Percentiles rank a stretch among this genome's conserved stretches.
These are phyloP conservation scores for Ardeotis arabs DNA, from an alignment of 2,113 vertebrate species.

Conservation along the genomic window DNA sequence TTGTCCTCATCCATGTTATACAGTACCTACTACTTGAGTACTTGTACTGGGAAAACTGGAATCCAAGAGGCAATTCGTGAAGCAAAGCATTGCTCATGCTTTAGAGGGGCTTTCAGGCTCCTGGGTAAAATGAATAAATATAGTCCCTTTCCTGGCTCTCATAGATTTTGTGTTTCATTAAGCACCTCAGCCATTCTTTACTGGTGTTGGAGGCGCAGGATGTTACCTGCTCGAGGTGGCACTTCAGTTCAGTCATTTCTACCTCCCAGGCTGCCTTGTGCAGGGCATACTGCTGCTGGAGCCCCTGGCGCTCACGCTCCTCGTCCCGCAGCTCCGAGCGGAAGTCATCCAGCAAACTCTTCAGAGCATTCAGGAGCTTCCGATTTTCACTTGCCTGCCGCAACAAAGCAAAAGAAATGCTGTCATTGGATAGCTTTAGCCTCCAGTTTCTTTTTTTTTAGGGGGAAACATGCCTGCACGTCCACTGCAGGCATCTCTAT, in stretches of 20 bases:
- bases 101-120: not conserved
- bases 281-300: conserved; percentile 88
- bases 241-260: conserved; percentile 86
- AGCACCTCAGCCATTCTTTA: not conserved
- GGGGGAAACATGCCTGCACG: not conserved
- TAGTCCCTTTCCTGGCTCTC: not conserved
- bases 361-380: conserved; percentile 84
- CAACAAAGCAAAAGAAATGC: not conserved
- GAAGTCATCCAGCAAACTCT: conserved; percentile 90
- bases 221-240: conserved; percentile 86
- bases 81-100: not conserved
- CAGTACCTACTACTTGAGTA: not conserved
- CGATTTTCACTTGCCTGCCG: conserved; percentile 86
- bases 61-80: not conserved
- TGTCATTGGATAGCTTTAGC: not conserved
- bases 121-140: not conserved
- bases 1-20: fast-evolving
- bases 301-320: conserved; percentile 78
- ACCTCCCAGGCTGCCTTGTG: conserved; percentile 94
- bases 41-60: not conserved
- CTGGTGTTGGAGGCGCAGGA: fast-evolving
- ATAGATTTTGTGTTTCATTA: not conserved
- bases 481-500: not conserved
- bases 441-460: not conserved
- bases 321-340: conserved; percentile 87